phyloP scores from a whole-genome alignment of 2,113 vertebrate genomes.

The Cyprichromis sp. region DNA sequence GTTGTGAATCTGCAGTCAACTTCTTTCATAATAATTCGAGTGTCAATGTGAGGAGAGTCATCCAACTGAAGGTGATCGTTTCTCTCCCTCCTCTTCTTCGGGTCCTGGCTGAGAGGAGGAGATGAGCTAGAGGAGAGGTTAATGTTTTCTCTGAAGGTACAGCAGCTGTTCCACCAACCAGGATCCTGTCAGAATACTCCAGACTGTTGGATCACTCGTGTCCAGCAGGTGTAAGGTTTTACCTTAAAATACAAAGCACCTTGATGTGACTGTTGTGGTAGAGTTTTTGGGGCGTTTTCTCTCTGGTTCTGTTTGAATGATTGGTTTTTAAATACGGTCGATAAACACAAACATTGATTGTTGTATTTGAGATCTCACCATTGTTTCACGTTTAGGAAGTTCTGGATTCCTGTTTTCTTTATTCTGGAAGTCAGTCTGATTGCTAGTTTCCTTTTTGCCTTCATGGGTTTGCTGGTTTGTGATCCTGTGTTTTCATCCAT shows the following conservation, averaged over 20 bases:
- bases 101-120: conserved; percentile 21
- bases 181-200: not conserved
- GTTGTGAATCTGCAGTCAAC: conserved; percentile 59
- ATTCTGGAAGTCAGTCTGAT: not conserved
- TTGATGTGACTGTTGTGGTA: not conserved
- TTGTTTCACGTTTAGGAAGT: not conserved
- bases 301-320: not conserved
- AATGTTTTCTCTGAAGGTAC: conserved; percentile 55
- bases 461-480: not conserved
- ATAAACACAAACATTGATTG: not conserved
- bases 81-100: not conserved
- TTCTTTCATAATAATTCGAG: conserved; percentile 67
- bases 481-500: not conserved
- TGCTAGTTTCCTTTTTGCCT: not conserved
- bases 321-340: not conserved
- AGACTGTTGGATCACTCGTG: not conserved
- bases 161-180: conserved; percentile 30
- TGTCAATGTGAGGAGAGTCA: conserved; percentile 13
- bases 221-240: not conserved
- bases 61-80: conserved; percentile 24
- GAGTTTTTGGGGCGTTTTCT: not conserved
- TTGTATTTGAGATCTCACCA: not conserved
- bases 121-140: conserved; percentile 52
- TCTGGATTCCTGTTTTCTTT: not conserved
- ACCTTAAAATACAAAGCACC: not conserved